Evolutionary conservation across 2,113 vertebrate genomes (phyloP).

Genomic region (Psophia crepitans): DNA sequence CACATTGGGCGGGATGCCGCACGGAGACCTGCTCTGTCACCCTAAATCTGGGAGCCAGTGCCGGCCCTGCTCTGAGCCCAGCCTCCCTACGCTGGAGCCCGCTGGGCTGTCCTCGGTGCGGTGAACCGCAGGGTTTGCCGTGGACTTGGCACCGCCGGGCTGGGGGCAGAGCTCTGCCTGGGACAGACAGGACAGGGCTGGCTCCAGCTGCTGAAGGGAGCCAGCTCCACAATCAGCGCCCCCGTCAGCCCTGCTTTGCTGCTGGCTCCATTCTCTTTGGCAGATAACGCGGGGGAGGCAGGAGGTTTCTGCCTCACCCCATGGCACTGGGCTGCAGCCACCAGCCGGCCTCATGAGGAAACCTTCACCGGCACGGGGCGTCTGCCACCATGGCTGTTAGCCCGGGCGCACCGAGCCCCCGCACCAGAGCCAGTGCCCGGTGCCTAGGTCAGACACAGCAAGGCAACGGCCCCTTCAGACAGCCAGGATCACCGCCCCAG

Average conservation of each 20-base stretch:
- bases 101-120: background rate
- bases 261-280: background rate
- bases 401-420: background rate
- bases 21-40: rapidly evolving
- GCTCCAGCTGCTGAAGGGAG: background rate
- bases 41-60: background rate
- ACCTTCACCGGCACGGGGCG: rapidly evolving
- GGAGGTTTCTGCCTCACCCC: background rate
- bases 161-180: background rate
- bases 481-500: background rate
- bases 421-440: background rate
- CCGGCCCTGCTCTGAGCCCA: background rate
- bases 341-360: background rate
- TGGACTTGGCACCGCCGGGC: background rate
- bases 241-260: background rate
- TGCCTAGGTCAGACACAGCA: background rate
- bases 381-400: background rate
- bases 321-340: background rate
- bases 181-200: background rate
- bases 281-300: background rate
- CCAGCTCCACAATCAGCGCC: background rate
- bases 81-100: background rate
- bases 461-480: background rate
- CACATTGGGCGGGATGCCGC: background rate
- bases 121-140: background rate